A percentile compares a stretch with the other conserved stretches of the same genome.
Evolutionary conservation across 2,797 vertebrate genomes (phyloP).

Genomic region (Nannoperca australis): DNA sequence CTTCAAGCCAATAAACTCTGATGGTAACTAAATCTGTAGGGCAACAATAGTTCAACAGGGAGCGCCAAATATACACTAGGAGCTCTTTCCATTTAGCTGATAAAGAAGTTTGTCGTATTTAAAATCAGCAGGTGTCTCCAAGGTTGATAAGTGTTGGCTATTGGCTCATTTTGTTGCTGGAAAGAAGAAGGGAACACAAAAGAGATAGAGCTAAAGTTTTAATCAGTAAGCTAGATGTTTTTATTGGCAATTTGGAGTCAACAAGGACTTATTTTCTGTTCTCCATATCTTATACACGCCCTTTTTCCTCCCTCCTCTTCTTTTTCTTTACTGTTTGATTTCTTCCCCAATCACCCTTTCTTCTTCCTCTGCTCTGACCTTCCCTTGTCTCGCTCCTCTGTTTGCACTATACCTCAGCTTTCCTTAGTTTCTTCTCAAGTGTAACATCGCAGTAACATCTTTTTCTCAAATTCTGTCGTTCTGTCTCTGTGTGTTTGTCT

Average conservation of each 20-base stretch:
- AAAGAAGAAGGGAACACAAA: slow-evolving; percentile 38
- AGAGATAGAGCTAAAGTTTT: slow-evolving; percentile 46
- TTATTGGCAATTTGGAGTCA: slow-evolving; percentile 46
- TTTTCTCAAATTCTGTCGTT: slow-evolving; percentile 20
- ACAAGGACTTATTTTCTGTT: slow-evolving; percentile 31
- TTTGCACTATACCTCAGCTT: neutral
- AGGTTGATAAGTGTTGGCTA: slow-evolving; percentile 64
- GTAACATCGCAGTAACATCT: slow-evolving; percentile 7
- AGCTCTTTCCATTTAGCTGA: slow-evolving; percentile 49
- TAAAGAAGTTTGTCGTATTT: slow-evolving; percentile 58
- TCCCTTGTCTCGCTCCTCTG: neutral
- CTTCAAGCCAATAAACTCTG: slow-evolving; percentile 24
- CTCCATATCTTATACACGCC: neutral
- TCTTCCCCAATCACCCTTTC: slow-evolving; percentile 14
- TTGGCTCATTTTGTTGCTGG: slow-evolving; percentile 51
- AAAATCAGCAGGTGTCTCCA: slow-evolving; percentile 63
- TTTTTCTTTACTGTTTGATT: slow-evolving; percentile 22
- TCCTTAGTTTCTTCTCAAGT: neutral
- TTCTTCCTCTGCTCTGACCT: slow-evolving; percentile 2
- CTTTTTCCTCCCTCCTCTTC: slow-evolving; percentile 3
- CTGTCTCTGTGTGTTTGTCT: slow-evolving; percentile 22
- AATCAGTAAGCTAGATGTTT: slow-evolving; percentile 62
- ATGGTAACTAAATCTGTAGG: slow-evolving; percentile 39
- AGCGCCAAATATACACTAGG: slow-evolving; percentile 15
- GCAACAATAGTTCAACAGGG: slow-evolving; percentile 22